phyloP scores from a whole-genome alignment of 2,113 vertebrate species.

The Ameiurus melas region DNA sequence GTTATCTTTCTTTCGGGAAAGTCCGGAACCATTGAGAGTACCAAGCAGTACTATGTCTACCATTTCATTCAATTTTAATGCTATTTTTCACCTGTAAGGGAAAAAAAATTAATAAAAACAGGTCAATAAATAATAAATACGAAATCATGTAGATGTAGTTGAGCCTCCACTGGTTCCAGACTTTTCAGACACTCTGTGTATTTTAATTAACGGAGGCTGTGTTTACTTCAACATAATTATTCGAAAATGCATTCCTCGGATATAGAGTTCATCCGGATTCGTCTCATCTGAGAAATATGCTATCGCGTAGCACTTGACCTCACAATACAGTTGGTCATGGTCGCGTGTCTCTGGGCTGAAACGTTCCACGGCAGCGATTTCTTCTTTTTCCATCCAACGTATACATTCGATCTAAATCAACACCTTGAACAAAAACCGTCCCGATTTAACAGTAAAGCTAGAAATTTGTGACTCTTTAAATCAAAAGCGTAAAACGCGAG shows the following conservation, averaged over 20 bases:
- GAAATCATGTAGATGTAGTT: neutral
- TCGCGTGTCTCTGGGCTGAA: neutral
- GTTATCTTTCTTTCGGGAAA: neutral
- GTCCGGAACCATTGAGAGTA: neutral
- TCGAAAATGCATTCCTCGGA: neutral
- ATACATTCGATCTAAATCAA: neutral
- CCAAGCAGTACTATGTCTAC: neutral
- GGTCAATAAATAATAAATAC: neutral
- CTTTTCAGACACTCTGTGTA: neutral
- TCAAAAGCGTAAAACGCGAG: neutral
- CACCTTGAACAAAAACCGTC: neutral
- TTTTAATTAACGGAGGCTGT: neutral
- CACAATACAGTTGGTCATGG: neutral
- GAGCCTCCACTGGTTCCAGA: neutral
- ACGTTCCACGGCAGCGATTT: neutral
- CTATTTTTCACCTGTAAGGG: neutral
- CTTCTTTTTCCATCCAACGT: neutral
- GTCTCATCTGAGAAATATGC: neutral
- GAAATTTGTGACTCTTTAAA: slow-evolving; percentile 15
- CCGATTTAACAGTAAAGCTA: slow-evolving; percentile 9
- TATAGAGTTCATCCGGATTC: neutral
- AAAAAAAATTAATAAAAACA: neutral
- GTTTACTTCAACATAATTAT: neutral
- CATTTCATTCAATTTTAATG: neutral
- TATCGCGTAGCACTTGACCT: neutral